Conservation (phyloP, 2,113 vertebrate species). For the Numenius arquata region DNA sequence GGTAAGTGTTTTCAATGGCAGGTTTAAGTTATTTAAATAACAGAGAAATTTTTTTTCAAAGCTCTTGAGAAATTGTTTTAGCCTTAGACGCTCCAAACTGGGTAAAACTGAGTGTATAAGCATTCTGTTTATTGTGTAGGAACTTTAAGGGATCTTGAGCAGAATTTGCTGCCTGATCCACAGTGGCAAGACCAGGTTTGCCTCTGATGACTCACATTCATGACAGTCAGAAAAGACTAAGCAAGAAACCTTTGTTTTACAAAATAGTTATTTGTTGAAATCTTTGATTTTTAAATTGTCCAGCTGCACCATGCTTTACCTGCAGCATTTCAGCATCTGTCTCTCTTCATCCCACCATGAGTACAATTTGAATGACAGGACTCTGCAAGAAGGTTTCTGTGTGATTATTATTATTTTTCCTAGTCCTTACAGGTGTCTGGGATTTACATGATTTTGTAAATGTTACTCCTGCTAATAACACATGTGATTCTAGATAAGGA, state of each 20-base stretch:
- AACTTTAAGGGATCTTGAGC: neutral
- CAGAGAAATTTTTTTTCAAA: neutral
- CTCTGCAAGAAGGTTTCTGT: neutral
- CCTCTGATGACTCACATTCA: neutral
- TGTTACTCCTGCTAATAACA: neutral
- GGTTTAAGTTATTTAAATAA: neutral
- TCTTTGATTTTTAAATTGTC: neutral
- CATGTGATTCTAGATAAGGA: neutral
- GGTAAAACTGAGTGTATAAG: neutral
- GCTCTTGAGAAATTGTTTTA: neutral
- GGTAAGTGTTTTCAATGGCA: conserved; percentile 76
- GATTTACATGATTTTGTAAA: neutral
- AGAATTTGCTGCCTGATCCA: neutral
- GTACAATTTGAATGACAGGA: neutral
- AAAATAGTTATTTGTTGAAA: neutral
- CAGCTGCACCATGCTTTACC: neutral
- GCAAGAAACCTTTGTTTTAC: neutral
- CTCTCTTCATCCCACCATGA: neutral
- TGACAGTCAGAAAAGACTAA: neutral
- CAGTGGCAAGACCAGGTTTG: neutral
- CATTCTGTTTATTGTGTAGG: neutral
- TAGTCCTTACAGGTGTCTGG: neutral
- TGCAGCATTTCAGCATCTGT: neutral
- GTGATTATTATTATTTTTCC: neutral
- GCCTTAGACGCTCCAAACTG: neutral